These are phyloP conservation scores for Urechis unicinctus DNA, from an alignment of 2,888 invertebrate genomes.

Conservation along the genomic window DNA sequence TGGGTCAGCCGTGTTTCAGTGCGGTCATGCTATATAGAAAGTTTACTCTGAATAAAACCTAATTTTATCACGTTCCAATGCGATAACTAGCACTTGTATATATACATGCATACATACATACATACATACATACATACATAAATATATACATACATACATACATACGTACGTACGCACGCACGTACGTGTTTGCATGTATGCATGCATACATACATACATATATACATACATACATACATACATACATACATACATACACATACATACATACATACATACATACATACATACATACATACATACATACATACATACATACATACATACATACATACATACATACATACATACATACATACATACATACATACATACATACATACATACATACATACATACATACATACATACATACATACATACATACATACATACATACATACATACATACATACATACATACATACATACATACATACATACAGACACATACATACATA, in stretches of 20 bases:
- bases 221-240: constrained; percentile 5
- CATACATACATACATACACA: constrained; percentile 1
- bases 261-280: constrained; percentile 2
- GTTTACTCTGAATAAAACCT: too few species aligned
- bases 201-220: constrained; percentile 6
- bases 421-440: constrained; percentile 1
- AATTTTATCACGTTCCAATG: neutral
- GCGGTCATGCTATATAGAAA: too few species aligned
- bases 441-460: neutral
- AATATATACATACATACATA: neutral
- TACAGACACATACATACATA: neutral
- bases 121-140: neutral
- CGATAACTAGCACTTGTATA: neutral
- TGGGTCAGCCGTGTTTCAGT: too few species aligned
- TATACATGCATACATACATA: constrained; percentile 3
- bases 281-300: constrained; percentile 5
- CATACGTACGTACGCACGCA: neutral
- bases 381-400: neutral
- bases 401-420: neutral
- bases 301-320: constrained; percentile 5
- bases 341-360: constrained; percentile 2
- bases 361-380: constrained; percentile 5
- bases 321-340: constrained; percentile 8
- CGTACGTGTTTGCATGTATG: constrained; percentile 1
- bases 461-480: too few species aligned